Conservation (phyloP, 2,797 vertebrate species). For the Heterohyrax brucei region DNA sequence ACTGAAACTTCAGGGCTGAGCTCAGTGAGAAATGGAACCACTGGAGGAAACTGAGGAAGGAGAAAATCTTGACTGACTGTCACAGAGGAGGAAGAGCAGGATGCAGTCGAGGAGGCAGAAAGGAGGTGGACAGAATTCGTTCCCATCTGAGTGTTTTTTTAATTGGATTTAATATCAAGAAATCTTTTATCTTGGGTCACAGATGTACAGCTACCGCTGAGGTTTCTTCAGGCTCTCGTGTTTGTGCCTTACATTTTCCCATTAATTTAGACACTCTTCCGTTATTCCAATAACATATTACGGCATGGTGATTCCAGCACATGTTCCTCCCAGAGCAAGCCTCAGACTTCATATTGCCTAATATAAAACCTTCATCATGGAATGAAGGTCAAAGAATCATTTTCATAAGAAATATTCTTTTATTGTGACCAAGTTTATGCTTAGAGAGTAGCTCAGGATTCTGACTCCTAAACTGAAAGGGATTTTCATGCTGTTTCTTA, state of each 20-base stretch:
- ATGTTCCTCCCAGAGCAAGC: not conserved
- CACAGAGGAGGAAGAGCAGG: not conserved
- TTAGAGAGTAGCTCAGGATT: not conserved
- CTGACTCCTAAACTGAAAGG: conserved; percentile 39
- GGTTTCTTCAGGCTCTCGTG: not conserved
- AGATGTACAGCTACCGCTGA: not conserved
- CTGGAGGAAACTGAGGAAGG: not conserved
- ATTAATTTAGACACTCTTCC: not conserved
- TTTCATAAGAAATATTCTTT: conserved; percentile 49
- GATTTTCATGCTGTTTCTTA: conserved; percentile 14
- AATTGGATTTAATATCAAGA: not conserved
- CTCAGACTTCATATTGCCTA: not conserved
- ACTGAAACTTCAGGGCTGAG: not conserved
- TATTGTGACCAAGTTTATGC: conserved; percentile 21
- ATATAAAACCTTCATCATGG: not conserved
- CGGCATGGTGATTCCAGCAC: not conserved
- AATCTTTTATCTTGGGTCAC: not conserved
- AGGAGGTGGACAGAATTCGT: not conserved
- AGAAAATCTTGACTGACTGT: not conserved
- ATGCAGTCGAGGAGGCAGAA: not conserved
- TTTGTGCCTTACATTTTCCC: not conserved
- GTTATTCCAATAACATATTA: conserved; percentile 20
- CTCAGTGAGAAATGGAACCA: not conserved
- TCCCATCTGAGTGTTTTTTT: not conserved
- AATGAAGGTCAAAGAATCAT: conserved; percentile 29